Percentiles rank a stretch among this genome's conserved stretches.
These are phyloP conservation scores for Acrocephalus kingi DNA, from an alignment of 2,113 vertebrate genomes.

Conservation along the genomic window DNA sequence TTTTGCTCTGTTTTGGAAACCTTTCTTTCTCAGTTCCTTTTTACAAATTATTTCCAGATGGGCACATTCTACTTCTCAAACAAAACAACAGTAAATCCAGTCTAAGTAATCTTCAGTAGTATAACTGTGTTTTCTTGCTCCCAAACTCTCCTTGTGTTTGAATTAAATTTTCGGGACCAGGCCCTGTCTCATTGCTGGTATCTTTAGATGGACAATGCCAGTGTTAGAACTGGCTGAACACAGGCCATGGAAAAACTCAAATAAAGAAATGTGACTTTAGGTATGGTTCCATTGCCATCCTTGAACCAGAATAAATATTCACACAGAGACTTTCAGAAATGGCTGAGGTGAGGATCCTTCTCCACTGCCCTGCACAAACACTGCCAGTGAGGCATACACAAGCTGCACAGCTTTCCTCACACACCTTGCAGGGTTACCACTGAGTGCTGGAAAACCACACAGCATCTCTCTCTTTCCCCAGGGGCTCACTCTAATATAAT, in stretches of 20 bases:
- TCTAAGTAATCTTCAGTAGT: background rate
- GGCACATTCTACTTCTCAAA: background rate
- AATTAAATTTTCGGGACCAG: background rate
- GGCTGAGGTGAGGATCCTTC: background rate
- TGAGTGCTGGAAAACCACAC: background rate
- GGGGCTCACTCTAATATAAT: background rate
- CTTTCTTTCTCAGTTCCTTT: background rate
- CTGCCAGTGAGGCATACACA: background rate
- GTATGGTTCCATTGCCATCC: background rate
- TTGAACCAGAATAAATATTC: background rate
- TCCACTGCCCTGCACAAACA: background rate
- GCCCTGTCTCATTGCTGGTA: background rate
- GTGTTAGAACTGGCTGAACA: background rate
- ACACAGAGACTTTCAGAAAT: background rate
- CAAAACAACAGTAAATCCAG: background rate
- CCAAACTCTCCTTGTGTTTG: background rate
- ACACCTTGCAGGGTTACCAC: background rate
- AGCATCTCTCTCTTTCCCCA: background rate
- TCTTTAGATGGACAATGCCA: background rate
- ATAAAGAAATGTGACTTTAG: background rate
- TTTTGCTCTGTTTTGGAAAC: background rate
- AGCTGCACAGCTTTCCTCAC: background rate
- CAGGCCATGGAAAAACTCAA: background rate
- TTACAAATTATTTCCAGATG: conserved; percentile 36
- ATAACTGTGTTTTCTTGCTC: background rate